Evolutionary conservation across 2,113 vertebrate genomes (phyloP).

Genomic region (Dolichallabes microphthalmus): DNA sequence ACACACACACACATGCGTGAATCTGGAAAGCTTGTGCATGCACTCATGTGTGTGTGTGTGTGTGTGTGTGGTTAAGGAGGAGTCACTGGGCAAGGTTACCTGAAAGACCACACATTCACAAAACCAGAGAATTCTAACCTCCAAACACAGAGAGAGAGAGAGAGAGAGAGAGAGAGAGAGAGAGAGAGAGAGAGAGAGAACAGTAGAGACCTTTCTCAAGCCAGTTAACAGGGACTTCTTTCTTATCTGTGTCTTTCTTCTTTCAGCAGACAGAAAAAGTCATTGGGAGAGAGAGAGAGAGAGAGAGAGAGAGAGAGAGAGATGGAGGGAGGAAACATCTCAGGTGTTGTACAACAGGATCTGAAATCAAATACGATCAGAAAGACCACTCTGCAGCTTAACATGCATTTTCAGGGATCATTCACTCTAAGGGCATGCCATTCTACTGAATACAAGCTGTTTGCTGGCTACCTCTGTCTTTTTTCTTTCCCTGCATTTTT

Average conservation of each 20-base stretch:
- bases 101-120: slow-evolving; percentile 63
- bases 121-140: slow-evolving; percentile 52
- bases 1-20: too few species aligned
- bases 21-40: slow-evolving; percentile 28
- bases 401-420: slow-evolving; percentile 34
- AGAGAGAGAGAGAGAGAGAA: slow-evolving; percentile 53
- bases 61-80: slow-evolving; percentile 39
- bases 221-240: slow-evolving; percentile 70
- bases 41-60: slow-evolving; percentile 4
- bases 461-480: not conserved
- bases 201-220: slow-evolving; percentile 70
- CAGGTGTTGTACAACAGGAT: slow-evolving; percentile 51
- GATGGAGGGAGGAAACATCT: slow-evolving; percentile 34
- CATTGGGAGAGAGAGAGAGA: slow-evolving; percentile 24
- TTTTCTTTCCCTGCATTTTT: not conserved
- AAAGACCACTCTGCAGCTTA: slow-evolving; percentile 37
- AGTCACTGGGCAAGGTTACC: slow-evolving; percentile 56
- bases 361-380: slow-evolving; percentile 54
- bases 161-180: slow-evolving; percentile 25
- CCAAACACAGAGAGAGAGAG: slow-evolving; percentile 6
- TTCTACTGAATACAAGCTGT: not conserved
- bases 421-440: slow-evolving; percentile 28
- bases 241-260: slow-evolving; percentile 65
- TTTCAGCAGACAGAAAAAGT: slow-evolving; percentile 55
- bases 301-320: slow-evolving; percentile 19